Base-by-base conservation (phyloP, 2,888 invertebrate species). In the Melanostoma mellinum region DNA sequence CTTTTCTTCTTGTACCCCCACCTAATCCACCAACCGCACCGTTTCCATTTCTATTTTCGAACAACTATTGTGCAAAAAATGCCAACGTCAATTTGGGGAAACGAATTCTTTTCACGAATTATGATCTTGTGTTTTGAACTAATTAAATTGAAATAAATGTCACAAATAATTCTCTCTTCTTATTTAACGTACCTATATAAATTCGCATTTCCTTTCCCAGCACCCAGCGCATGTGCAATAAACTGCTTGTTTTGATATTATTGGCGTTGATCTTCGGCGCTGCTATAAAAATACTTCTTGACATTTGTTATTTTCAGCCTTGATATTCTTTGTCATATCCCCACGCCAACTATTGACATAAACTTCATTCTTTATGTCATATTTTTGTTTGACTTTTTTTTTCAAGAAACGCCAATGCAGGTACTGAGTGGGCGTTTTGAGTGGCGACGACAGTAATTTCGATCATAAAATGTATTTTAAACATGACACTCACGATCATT, bases 401-500 rank as follows among this genome's bases (percentile, higher is more conserved):
- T 46, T 20, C 20, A 36, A 9, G 8, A 8, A 44, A 8, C 4
- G 9, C 38, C 30, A 55, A 36, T 30, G 30, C 65, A n/a, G 56
- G 56, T 10, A 56, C 30, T 30, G 42, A 44, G 81, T 82, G 72
- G 81, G 77, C 52, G 81, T 61, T 65, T 44, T 33, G 10, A 71
- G 74, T 65, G 44, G 9, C 53, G 52, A 6, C 36, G 60, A 30
- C 36, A 60, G 42, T 38, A 36, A 71, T 72, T 61, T 67, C 9
- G 61, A 35, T 58, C 52, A 40, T 63, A 63, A 73, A 69, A 67
- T 56, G 9, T 63, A 8, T 68, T 40, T 56, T 36, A 77, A 63
- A 69, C 68, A 73, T 77, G 82, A 82, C 73, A 77, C 52, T 68
- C 55, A 61, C 44, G 65, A 60, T 53, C 71, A 44, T 81, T 61